These are phyloP conservation scores for Eptatretus burgeri DNA, from an alignment of 2,113 vertebrate species.

Conservation along the genomic window DNA sequence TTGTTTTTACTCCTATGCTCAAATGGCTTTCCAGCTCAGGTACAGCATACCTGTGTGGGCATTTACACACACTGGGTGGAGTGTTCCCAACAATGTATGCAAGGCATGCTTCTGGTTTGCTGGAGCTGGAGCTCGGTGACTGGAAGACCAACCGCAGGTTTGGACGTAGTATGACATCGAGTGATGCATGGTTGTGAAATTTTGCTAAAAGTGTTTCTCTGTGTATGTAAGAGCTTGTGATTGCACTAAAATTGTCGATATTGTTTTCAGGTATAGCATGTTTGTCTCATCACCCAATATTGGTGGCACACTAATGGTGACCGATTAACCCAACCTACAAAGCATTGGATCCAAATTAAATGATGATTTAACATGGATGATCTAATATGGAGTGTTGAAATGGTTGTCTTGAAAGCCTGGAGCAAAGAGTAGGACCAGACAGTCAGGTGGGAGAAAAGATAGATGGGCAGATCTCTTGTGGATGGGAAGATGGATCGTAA, in stretches of 20 bases:
- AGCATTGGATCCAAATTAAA: background rate
- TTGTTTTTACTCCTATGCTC: too few relatives aligned
- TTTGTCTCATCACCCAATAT: background rate
- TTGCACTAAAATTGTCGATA: background rate
- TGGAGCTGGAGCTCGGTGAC: slow-evolving; percentile 78
- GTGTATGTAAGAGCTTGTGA: background rate
- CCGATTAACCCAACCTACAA: background rate
- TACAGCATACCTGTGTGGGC: slow-evolving; percentile 68
- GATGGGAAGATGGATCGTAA: background rate
- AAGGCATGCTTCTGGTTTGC: slow-evolving; percentile 38
- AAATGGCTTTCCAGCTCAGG: slow-evolving; percentile 26
- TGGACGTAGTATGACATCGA: slow-evolving; percentile 6
- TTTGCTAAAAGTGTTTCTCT: too few relatives aligned
- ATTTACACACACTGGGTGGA: slow-evolving; percentile 65
- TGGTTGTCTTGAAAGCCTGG: too few relatives aligned
- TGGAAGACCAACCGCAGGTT: slow-evolving; percentile 79
- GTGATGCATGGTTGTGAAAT: too few relatives aligned
- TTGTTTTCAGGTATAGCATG: background rate
- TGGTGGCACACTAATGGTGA: background rate
- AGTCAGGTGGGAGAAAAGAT: too few relatives aligned
- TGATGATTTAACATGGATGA: too few relatives aligned
- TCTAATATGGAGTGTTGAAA: too few relatives aligned
- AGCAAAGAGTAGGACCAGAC: too few relatives aligned
- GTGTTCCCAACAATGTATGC: slow-evolving; percentile 58
- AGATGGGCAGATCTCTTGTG: too few relatives aligned